Evolutionary conservation across 2,113 vertebrate species (phyloP).

Genomic region (Ancistrus triradiatus): DNA sequence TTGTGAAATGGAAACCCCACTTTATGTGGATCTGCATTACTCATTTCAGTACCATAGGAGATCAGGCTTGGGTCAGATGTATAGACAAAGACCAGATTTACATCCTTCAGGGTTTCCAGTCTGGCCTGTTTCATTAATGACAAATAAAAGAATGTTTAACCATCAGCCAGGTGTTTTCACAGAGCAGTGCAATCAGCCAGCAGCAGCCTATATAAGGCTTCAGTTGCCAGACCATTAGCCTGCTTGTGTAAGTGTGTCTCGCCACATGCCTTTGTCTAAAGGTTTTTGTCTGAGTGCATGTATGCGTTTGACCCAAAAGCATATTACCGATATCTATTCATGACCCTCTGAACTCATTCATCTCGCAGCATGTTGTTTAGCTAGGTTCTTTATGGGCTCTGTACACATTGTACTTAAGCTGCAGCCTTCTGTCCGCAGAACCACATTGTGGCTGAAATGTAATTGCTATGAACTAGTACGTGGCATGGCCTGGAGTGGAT

Average conservation of each 20-base stretch:
- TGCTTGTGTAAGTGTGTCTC: slow-evolving; percentile 2
- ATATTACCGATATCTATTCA: slow-evolving; percentile 9
- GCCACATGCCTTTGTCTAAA: slow-evolving; percentile 18
- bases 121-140: slow-evolving; percentile 11
- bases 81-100: neutral
- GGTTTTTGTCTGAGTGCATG: neutral
- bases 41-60: no score
- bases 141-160: slow-evolving; percentile 2
- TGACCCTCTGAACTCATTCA: neutral
- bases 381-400: neutral
- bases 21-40: no score
- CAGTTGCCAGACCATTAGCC: slow-evolving; percentile 20
- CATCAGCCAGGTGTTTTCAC: slow-evolving; percentile 21
- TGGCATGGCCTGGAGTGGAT: no score
- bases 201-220: neutral
- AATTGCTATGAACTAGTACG: no score
- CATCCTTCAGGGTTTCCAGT: neutral
- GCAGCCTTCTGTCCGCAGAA: neutral
- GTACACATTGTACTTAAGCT: slow-evolving; percentile 4
- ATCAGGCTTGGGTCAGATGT: neutral
- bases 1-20: no score
- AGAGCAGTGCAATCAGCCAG: neutral
- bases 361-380: neutral
- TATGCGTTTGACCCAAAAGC: slow-evolving; percentile 4
- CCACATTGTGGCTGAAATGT: neutral